These are phyloP conservation scores for Apistogramma diplotaenia DNA, from an alignment of 2,113 vertebrate genomes.

Conservation along the genomic window DNA sequence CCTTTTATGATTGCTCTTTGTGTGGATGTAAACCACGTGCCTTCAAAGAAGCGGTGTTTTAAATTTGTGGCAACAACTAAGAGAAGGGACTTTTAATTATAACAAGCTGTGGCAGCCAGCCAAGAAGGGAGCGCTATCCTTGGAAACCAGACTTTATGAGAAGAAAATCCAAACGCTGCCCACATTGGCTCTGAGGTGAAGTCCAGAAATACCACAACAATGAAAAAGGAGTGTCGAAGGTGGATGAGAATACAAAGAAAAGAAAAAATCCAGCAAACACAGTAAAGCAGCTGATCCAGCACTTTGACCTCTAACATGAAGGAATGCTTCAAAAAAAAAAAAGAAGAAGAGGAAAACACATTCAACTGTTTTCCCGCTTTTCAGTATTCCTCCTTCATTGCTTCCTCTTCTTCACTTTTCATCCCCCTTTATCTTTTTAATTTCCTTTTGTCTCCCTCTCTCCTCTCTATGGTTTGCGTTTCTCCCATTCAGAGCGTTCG, in stretches of 20 bases:
- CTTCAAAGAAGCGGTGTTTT: neutral
- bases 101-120: neutral
- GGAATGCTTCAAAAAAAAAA: neutral
- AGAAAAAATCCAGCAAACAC: neutral
- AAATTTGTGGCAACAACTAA: neutral
- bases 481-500: neutral
- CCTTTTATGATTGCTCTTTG: neutral
- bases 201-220: neutral
- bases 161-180: neutral
- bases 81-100: neutral
- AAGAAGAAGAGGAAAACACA: too few relatives aligned
- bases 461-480: neutral
- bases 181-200: neutral
- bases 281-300: neutral
- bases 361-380: neutral
- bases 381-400: neutral
- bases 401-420: neutral
- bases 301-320: neutral
- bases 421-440: constrained; percentile 46
- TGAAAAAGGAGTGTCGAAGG: neutral
- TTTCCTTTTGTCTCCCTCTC: constrained; percentile 45
- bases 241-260: neutral
- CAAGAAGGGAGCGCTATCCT: neutral
- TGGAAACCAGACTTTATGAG: neutral
- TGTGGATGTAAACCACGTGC: neutral